phyloP scores from a whole-genome alignment of 2,797 vertebrate species.

The Pseudomugil gertrudae region DNA sequence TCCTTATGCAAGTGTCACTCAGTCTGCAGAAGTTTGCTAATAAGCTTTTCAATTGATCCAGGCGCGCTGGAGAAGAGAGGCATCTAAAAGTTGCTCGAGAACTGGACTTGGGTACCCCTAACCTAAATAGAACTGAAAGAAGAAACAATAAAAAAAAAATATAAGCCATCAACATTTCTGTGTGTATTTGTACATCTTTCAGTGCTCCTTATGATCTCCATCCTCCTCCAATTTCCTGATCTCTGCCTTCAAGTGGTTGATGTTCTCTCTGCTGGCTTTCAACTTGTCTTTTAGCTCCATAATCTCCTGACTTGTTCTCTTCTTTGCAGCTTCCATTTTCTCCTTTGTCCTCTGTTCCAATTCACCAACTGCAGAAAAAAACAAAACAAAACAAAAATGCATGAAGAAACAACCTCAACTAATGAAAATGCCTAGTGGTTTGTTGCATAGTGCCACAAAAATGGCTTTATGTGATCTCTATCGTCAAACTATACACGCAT shows the following conservation, averaged over 20 bases:
- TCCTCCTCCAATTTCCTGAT: constrained; percentile 97
- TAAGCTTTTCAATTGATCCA: too few relatives aligned
- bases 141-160: too few relatives aligned
- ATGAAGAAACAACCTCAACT: not conserved
- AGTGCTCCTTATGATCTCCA: constrained; percentile 93
- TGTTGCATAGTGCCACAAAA: not conserved
- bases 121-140: too few relatives aligned
- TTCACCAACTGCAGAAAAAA: constrained; percentile 85
- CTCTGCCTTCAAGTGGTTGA: constrained; percentile 95
- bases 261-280: constrained; percentile 97
- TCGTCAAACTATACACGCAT: not conserved
- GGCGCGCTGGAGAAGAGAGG: too few relatives aligned
- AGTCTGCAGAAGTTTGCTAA: too few relatives aligned
- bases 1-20: too few relatives aligned
- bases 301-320: constrained; percentile 97
- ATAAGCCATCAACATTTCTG: not conserved
- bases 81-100: too few relatives aligned
- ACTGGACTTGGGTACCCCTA: too few relatives aligned
- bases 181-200: constrained; percentile 26
- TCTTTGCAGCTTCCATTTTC: constrained; percentile 94
- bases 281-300: constrained; percentile 95
- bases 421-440: not conserved
- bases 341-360: constrained; percentile 94
- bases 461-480: not conserved
- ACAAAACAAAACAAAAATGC: not conserved